Base-by-base conservation (phyloP, 1,140 invertebrate species). In the Amyelois transitella region DNA sequence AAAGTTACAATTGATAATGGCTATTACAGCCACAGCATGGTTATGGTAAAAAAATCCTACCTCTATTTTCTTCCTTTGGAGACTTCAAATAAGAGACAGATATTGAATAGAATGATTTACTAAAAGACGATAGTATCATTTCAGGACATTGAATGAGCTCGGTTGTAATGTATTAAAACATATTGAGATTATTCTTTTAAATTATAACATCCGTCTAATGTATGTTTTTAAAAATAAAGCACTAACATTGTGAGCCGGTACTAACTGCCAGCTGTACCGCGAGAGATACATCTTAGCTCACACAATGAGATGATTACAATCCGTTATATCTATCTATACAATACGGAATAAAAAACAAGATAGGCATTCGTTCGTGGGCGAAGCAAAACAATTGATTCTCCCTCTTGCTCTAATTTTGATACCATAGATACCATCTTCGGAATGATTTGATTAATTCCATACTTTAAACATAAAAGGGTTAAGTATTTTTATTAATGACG, bases 361-460 rank as follows among this genome's bases (percentile, higher is more conserved):
- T 48, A 48, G 77, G 68, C 66, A 74, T 75, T 69, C 66, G 72
- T 48, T 64, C 70, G 84, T 87, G 81, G 84, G 84, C 84, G 84
- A 82, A 70, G 71, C 72, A 84, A 84, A 86, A 86, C 83, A 86
- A 84, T 86, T 57, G 72, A 75, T 71, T 66, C 62, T 77, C 77
- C 64, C 58, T 83, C 82, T 74, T 83, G 81, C 81, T 87, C 84
- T 84, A 87, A 87, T 87, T 85, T 82, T 64, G 75, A 75, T 75
- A 77, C 72, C 32, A 62, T 17, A 76, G 83, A 87, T 87, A 83
- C 58, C 51, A 87, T 87, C 83, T 70, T 51, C 60, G 64, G 69
- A 76, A 70, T 87, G 84, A 85, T 85, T 87, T 85, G 84, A 87
- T 87, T 87, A 87, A 85, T 87, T 82, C 72, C 79, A 73, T 75